These are phyloP conservation scores for Anisognathus igniventris DNA, from an alignment of 2,797 vertebrate species.

Conservation along the genomic window DNA sequence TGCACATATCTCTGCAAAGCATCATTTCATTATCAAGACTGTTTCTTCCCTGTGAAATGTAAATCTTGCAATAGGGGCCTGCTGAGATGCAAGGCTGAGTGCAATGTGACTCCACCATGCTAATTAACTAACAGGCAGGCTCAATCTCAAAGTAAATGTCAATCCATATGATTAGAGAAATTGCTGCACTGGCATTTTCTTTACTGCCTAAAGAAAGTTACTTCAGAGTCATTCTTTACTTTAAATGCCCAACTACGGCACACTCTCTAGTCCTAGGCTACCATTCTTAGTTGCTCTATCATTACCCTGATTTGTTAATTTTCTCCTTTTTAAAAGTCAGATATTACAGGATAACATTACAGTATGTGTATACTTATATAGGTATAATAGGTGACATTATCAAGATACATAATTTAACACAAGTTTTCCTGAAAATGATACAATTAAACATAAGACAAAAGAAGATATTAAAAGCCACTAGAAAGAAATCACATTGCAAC, in stretches of 20 bases:
- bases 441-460: neutral
- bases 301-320: neutral
- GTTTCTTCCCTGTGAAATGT: slow-evolving; percentile 42
- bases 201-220: neutral
- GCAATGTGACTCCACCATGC: neutral
- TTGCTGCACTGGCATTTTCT: slow-evolving; percentile 1
- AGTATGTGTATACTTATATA: neutral
- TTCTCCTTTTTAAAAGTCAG: neutral
- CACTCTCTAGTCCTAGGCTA: neutral
- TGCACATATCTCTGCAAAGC: slow-evolving; percentile 15
- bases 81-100: neutral
- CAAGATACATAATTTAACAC: neutral
- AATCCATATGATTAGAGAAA: slow-evolving; percentile 10
- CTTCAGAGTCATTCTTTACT: neutral
- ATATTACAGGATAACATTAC: neutral
- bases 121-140: slow-evolving; percentile 25
- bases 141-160: neutral
- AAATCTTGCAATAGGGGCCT: slow-evolving; percentile 9
- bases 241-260: neutral
- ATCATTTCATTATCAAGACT: slow-evolving; percentile 23
- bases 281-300: neutral
- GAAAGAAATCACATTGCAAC: neutral
- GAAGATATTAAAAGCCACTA: neutral
- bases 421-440: neutral
- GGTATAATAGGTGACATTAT: neutral